These are phyloP conservation scores for Tethea ocularis DNA, from an alignment of 2,888 invertebrate species.

Conservation along the genomic window DNA sequence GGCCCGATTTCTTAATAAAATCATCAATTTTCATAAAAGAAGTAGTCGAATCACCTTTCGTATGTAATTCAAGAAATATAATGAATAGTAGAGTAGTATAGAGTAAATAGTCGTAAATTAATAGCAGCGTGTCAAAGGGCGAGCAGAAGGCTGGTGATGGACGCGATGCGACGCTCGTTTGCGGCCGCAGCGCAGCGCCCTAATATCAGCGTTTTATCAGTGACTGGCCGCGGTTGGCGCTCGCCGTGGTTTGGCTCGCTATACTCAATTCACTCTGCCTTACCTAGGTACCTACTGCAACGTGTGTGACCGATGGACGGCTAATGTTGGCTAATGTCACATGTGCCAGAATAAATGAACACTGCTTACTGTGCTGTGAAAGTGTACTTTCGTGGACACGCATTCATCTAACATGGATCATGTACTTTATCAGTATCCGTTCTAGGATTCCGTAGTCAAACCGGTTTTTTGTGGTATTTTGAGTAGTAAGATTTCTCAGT, in stretches of 20 bases:
- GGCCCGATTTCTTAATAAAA: no score
- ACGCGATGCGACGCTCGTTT: conserved; percentile 50
- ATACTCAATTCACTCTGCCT: conserved; percentile 23
- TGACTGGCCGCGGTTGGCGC: conserved; percentile 53
- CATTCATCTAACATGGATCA: not conserved
- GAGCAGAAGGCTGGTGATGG: conserved; percentile 56
- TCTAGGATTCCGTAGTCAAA: no score
- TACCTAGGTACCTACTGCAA: conserved; percentile 25
- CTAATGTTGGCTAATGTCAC: conserved; percentile 21
- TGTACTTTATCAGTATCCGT: no score
- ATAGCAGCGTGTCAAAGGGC: conserved; percentile 38
- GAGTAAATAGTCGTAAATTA: not conserved
- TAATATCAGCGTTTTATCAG: conserved; percentile 81
- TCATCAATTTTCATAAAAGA: no score
- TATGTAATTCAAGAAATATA: not conserved
- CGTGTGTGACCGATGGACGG: conserved; percentile 26
- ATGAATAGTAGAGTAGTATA: not conserved
- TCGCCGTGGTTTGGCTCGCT: conserved; percentile 26
- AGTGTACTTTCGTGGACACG: not conserved
- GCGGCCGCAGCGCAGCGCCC: conserved; percentile 61
- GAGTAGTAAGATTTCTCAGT: no score
- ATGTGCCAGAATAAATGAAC: conserved; percentile 18
- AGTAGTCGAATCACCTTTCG: no score
- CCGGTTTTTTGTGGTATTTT: no score
- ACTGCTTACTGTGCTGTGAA: not conserved